Percentiles rank a stretch among this genome's conserved stretches.
Evolutionary conservation across 2,888 invertebrate species (phyloP).

Genomic region (Pyrgus malvae): DNA sequence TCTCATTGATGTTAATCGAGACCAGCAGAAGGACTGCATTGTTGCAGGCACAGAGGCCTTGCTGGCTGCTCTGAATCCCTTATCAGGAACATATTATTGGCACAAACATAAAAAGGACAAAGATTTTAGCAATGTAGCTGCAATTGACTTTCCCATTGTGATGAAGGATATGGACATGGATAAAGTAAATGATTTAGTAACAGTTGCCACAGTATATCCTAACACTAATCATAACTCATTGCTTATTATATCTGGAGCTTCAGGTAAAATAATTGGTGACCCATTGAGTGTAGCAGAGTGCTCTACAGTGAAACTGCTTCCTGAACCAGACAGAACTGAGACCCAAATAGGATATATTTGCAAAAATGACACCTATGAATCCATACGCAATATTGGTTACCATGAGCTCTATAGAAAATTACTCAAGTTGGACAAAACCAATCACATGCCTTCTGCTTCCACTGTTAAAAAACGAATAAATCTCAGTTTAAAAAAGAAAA

Average conservation of each 20-base stretch:
- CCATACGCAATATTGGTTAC: slow-evolving; percentile 67
- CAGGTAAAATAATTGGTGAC: slow-evolving; percentile 85
- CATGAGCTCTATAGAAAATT: slow-evolving; percentile 57
- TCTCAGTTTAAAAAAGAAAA: slow-evolving; percentile 79
- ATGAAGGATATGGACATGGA: slow-evolving; percentile 88
- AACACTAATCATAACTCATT: slow-evolving; percentile 82
- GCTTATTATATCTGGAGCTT: slow-evolving; percentile 86
- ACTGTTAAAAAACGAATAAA: slow-evolving; percentile 72
- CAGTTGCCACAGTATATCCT: slow-evolving; percentile 78
- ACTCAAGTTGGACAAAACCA: slow-evolving; percentile 54
- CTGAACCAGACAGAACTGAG: slow-evolving; percentile 76
- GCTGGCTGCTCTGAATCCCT: slow-evolving; percentile 75
- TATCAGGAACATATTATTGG: slow-evolving; percentile 81
- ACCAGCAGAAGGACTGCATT: slow-evolving; percentile 88
- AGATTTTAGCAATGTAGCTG: slow-evolving; percentile 75
- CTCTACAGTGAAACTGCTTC: slow-evolving; percentile 79
- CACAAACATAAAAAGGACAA: slow-evolving; percentile 81
- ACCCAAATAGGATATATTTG: slow-evolving; percentile 83
- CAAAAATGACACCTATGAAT: slow-evolving; percentile 78
- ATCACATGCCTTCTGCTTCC: slow-evolving; percentile 53
- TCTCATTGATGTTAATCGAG: slow-evolving; percentile 86
- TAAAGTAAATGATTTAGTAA: slow-evolving; percentile 85
- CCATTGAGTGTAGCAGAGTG: slow-evolving; percentile 83
- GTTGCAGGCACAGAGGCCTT: slow-evolving; percentile 86
- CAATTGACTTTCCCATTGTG: slow-evolving; percentile 86